These are phyloP conservation scores for Pogona vitticeps DNA, from an alignment of 2,113 vertebrate genomes.

Conservation along the genomic window DNA sequence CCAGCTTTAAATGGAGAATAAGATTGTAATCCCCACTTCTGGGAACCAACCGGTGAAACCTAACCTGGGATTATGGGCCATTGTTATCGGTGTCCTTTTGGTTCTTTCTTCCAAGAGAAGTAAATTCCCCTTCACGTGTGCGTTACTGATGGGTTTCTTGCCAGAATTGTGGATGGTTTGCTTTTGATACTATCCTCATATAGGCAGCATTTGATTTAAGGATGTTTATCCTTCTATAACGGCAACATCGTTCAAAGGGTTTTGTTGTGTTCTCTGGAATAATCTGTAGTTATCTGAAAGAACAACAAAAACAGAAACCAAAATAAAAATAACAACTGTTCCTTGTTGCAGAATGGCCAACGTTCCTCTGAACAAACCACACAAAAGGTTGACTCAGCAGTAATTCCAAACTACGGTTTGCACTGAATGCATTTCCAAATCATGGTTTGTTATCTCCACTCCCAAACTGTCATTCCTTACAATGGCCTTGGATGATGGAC, in stretches of 20 bases:
- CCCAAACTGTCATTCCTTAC: not conserved
- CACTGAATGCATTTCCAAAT: not conserved
- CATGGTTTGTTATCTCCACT: not conserved
- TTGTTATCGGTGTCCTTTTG: constrained; percentile 41
- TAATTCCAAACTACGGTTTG: not conserved
- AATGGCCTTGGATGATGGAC: not conserved
- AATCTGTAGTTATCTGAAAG: not conserved
- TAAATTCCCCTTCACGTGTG: not conserved
- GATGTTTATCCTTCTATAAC: constrained; percentile 22
- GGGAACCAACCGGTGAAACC: constrained; percentile 56
- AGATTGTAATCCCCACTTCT: not conserved
- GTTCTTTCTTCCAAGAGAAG: constrained; percentile 11
- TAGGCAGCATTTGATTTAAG: constrained; percentile 27
- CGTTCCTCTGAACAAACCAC: not conserved
- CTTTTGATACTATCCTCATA: not conserved
- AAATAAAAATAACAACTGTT: not conserved
- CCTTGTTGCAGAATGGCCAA: not conserved
- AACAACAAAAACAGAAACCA: not conserved
- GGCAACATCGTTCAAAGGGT: not conserved
- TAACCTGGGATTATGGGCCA: constrained; percentile 41
- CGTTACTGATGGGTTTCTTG: constrained; percentile 8
- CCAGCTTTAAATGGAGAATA: constrained; percentile 12
- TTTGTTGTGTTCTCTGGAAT: constrained; percentile 4
- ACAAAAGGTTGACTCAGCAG: not conserved
- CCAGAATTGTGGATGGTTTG: not conserved